A percentile compares a stretch with the other conserved stretches of the same genome.
These are phyloP conservation scores for Euglossa dilemma DNA, from an alignment of 1,140 invertebrate species.

Conservation along the genomic window DNA sequence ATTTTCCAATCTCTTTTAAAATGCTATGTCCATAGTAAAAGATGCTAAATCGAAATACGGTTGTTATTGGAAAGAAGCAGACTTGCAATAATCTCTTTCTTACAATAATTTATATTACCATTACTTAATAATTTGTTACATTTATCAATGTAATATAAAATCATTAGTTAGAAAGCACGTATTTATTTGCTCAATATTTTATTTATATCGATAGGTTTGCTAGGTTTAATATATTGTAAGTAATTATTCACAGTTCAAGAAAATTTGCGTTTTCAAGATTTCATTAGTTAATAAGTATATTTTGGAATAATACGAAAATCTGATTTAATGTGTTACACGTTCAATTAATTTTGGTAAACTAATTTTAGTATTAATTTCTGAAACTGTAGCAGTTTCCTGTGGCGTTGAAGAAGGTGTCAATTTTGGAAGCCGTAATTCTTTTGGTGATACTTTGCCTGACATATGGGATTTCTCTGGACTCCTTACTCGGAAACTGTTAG, in stretches of 20 bases:
- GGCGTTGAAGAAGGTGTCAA: conserved; percentile 48
- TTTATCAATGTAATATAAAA: not conserved
- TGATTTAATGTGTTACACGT: conserved; percentile 43
- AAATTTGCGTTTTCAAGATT: not conserved
- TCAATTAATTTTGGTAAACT: conserved; percentile 69
- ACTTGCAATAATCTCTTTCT: conserved; percentile 16
- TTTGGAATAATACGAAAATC: not conserved
- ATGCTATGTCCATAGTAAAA: conserved; percentile 3
- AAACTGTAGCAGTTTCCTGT: not conserved
- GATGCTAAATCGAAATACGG: not conserved
- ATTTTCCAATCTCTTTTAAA: not conserved
- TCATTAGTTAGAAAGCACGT: not conserved
- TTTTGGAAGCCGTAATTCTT: conserved; percentile 67
- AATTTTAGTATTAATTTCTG: conserved; percentile 54
- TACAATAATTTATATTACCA: not conserved
- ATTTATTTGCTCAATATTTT: not conserved
- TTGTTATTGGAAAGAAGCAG: conserved; percentile 26
- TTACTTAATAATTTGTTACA: not conserved
- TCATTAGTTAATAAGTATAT: not conserved
- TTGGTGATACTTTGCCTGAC: conserved; percentile 54
- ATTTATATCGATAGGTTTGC: not conserved
- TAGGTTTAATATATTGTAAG: not conserved
- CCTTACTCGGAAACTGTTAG: conserved; percentile 49
- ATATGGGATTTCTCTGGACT: conserved; percentile 31
- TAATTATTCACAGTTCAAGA: not conserved